phyloP scores from a whole-genome alignment of 2,888 invertebrate species.

The Drosophila testacea region DNA sequence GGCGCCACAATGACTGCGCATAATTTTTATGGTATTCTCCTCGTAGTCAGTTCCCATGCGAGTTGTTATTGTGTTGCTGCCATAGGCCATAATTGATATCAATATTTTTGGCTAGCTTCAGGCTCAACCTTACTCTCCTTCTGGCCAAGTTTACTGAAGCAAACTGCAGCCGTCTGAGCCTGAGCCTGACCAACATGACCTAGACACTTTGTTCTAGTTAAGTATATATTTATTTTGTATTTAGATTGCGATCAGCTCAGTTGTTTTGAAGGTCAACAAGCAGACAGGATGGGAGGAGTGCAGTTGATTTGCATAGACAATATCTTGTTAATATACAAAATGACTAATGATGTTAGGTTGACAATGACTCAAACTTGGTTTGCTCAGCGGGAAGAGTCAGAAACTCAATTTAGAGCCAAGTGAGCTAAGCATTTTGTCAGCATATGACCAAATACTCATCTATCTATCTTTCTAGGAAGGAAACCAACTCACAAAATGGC shows the following conservation, averaged over 20 bases:
- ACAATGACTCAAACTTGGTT: slow-evolving; percentile 42
- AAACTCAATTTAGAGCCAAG: slow-evolving; percentile 13
- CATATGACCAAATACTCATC: slow-evolving; percentile 18
- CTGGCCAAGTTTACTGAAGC: slow-evolving; percentile 48
- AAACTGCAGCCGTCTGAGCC: slow-evolving; percentile 51
- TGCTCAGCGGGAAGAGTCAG: slow-evolving; percentile 8
- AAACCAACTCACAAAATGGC: slow-evolving; percentile 3
- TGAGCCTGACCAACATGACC: slow-evolving; percentile 53
- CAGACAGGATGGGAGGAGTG: not conserved
- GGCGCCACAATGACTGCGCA: slow-evolving; percentile 77
- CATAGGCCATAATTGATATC: slow-evolving; percentile 55
- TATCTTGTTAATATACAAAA: slow-evolving; percentile 10
- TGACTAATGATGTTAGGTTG: slow-evolving; percentile 45
- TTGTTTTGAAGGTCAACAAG: slow-evolving; percentile 43
- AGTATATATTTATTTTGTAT: slow-evolving; percentile 6
- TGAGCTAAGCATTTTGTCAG: slow-evolving; percentile 22
- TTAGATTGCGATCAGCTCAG: slow-evolving; percentile 27
- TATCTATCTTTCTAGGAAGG: not conserved
- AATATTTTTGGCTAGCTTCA: slow-evolving; percentile 32
- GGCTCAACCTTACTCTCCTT: not conserved
- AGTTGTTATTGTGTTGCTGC: slow-evolving; percentile 43
- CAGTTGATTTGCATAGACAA: slow-evolving; percentile 38
- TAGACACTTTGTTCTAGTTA: slow-evolving; percentile 64
- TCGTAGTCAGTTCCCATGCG: slow-evolving; percentile 42
- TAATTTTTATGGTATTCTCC: slow-evolving; percentile 69